Evolutionary conservation across 2,113 vertebrate species (phyloP).

Genomic region (Myiagra hebetior): DNA sequence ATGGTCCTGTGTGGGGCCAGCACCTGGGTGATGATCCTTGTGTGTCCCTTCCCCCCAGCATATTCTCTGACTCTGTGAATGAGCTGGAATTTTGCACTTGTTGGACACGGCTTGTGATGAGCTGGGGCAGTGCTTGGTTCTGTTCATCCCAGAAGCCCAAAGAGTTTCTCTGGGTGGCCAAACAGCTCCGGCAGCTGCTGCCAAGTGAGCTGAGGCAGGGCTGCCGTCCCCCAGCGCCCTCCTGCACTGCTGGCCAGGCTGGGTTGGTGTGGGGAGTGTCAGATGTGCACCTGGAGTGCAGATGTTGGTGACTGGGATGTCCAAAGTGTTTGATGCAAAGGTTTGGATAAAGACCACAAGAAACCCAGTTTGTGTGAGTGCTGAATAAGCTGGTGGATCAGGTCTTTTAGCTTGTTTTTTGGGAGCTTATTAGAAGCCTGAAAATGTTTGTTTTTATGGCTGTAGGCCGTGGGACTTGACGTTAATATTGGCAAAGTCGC

Average conservation of each 20-base stretch:
- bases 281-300: background rate
- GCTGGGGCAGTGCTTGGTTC: background rate
- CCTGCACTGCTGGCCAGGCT: background rate
- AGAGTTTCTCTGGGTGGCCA: background rate
- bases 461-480: background rate
- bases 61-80: background rate
- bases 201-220: background rate
- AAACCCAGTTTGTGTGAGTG: background rate
- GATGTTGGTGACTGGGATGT: background rate
- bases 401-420: background rate
- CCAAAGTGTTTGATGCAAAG: background rate
- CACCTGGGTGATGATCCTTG: no score
- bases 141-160: background rate
- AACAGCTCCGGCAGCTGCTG: background rate
- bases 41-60: no score
- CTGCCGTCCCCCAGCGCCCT: accelerated
- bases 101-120: background rate
- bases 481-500: background rate
- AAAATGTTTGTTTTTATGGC: background rate
- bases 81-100: background rate
- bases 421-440: background rate
- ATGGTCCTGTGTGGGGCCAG: background rate
- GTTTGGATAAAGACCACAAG: background rate
- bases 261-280: background rate
- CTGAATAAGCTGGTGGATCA: background rate